A percentile compares a stretch with the other conserved stretches of the same genome.
Conservation (phyloP, 2,797 vertebrate genomes). For the Leuciscus waleckii region DNA sequence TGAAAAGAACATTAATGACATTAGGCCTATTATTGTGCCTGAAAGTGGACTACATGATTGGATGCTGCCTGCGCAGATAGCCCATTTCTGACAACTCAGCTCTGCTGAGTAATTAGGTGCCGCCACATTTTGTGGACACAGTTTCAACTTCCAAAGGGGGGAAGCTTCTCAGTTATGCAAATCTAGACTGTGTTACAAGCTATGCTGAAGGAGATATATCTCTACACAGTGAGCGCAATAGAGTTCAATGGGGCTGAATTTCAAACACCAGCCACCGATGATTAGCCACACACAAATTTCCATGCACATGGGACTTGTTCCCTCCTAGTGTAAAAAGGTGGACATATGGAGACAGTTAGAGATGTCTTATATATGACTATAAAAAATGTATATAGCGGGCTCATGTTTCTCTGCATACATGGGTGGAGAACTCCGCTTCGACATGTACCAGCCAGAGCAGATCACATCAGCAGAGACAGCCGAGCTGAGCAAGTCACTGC, state of each 20-base stretch:
- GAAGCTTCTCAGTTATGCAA: conserved; percentile 36
- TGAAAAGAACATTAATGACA: conserved; percentile 45
- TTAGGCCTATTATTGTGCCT: conserved; percentile 45
- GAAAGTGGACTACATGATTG: conserved; percentile 40
- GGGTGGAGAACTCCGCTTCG: conserved; percentile 13
- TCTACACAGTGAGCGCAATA: not conserved
- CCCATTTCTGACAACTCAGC: conserved; percentile 44
- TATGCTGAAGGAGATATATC: conserved; percentile 16
- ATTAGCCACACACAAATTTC: conserved; percentile 43
- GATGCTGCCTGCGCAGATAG: conserved; percentile 10
- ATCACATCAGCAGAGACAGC: conserved; percentile 43
- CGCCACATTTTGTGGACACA: conserved; percentile 15
- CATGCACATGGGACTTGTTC: conserved; percentile 31
- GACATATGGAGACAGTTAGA: conserved; percentile 34
- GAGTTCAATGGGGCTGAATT: not conserved
- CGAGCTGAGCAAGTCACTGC: conserved; percentile 32
- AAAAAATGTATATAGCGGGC: not conserved
- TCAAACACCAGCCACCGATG: conserved; percentile 35
- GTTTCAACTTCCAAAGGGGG: conserved; percentile 35
- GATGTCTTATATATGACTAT: conserved; percentile 16
- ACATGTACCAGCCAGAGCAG: conserved; percentile 37
- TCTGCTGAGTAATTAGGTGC: conserved; percentile 39
- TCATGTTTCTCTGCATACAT: conserved; percentile 5
- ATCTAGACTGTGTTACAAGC: conserved; percentile 29
- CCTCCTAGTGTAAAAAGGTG: not conserved